Conservation (phyloP, 2,113 vertebrate species). For the Lophura nycthemera region DNA sequence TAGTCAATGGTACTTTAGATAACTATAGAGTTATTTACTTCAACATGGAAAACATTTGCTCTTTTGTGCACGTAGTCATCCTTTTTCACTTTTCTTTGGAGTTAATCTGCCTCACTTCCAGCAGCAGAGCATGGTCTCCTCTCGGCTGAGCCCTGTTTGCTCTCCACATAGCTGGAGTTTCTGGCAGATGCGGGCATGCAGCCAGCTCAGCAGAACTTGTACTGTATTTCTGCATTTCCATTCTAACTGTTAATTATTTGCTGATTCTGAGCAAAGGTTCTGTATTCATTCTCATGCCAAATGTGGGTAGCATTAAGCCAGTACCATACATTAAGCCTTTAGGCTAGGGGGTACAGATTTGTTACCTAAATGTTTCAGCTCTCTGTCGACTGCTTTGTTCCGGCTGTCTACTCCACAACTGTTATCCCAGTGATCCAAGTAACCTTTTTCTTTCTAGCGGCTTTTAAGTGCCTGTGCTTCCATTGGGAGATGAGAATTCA, state of each 20-base stretch:
- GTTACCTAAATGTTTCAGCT: not conserved
- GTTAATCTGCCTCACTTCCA: not conserved
- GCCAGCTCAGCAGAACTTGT: not conserved
- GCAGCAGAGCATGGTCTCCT: not conserved
- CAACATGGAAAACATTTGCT: not conserved
- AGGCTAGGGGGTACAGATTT: not conserved
- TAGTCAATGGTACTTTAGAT: not conserved
- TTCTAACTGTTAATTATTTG: slow-evolving; percentile 7
- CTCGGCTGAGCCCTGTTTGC: not conserved
- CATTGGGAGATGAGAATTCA: not conserved
- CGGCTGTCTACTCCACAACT: not conserved
- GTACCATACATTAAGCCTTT: not conserved
- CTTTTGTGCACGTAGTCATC: not conserved
- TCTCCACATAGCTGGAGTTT: not conserved
- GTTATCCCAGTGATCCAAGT: not conserved
- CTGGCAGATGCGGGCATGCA: not conserved
- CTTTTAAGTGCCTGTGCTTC: not conserved
- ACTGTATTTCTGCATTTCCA: not conserved
- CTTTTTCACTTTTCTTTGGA: not conserved
- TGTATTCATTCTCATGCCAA: not conserved
- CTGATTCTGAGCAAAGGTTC: not conserved
- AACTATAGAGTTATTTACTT: not conserved
- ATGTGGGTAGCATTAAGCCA: not conserved
- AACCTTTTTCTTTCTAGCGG: not conserved
- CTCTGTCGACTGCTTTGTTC: not conserved